Conservation (phyloP, 1,140 invertebrate genomes). For the Cydia pomonella region DNA sequence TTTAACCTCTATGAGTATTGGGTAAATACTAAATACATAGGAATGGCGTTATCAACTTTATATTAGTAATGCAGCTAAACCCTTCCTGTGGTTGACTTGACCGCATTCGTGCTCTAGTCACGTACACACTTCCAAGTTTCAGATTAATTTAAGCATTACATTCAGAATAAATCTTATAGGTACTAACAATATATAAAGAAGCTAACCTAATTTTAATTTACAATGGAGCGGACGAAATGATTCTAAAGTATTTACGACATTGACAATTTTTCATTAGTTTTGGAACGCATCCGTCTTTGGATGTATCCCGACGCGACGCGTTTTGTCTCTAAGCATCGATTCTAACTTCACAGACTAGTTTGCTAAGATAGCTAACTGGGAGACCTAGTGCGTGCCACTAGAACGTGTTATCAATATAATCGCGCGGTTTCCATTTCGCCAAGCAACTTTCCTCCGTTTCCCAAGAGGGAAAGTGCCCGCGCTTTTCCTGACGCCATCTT, state of each 20-base stretch:
- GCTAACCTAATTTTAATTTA: not conserved
- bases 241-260: no score
- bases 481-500: constrained; percentile 78
- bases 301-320: no score
- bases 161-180: not conserved
- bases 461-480: constrained; percentile 75
- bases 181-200: not conserved
- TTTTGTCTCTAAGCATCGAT: no score
- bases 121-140: constrained; percentile 24
- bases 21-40: constrained; percentile 12
- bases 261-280: no score
- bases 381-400: constrained; percentile 31
- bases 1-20: constrained; percentile 4
- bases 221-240: no score
- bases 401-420: constrained; percentile 72
- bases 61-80: constrained; percentile 8
- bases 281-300: no score
- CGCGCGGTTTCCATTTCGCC: constrained; percentile 75
- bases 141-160: constrained; percentile 5
- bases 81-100: constrained; percentile 25
- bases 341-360: not conserved
- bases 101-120: constrained; percentile 17
- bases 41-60: not conserved
- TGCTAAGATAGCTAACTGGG: constrained; percentile 17
- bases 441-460: constrained; percentile 74